A percentile compares a stretch with the other conserved stretches of the same genome.
Evolutionary conservation across 2,888 invertebrate species (phyloP).

Genomic region (Phasia obesa): DNA sequence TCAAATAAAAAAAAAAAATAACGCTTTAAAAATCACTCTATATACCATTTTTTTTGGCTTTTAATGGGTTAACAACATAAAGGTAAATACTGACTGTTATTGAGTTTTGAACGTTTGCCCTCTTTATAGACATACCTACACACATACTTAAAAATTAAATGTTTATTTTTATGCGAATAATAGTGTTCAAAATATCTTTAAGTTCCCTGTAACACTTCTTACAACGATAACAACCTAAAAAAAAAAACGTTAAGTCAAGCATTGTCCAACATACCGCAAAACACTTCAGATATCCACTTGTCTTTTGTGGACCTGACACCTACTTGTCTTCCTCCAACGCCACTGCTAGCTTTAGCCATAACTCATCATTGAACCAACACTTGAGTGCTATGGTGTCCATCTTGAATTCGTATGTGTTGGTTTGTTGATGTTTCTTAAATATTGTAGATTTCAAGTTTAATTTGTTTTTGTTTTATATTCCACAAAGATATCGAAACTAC

Average conservation of each 20-base stretch:
- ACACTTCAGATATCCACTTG: constrained; percentile 59
- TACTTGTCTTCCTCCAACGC: background rate
- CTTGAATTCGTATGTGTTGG: constrained; percentile 36
- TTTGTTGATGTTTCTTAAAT: constrained; percentile 36
- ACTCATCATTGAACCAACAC: background rate
- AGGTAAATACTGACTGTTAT: background rate
- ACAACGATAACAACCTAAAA: constrained; percentile 10
- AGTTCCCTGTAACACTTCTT: constrained; percentile 30
- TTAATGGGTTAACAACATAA: constrained; percentile 30
- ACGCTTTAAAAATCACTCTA: too few species aligned
- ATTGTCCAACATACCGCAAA: constrained; percentile 65
- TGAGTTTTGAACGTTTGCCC: too few species aligned
- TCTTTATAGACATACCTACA: too few species aligned
- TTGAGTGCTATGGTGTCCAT: constrained; percentile 19
- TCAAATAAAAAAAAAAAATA: too few species aligned
- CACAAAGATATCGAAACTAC: constrained; percentile 26
- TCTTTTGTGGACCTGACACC: constrained; percentile 53
- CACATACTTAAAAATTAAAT: too few species aligned
- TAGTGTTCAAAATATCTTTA: constrained; percentile 15
- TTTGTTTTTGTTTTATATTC: constrained; percentile 35
- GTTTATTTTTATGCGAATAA: constrained; percentile 29
- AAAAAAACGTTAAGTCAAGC: constrained; percentile 55
- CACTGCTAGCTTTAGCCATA: background rate
- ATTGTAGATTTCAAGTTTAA: constrained; percentile 27
- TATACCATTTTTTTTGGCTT: too few species aligned